Evolutionary conservation across 2,888 invertebrate genomes (phyloP), one percentile per base, ranked within the genome.

Genomic region (Agrenia bidenticulata): DNA sequence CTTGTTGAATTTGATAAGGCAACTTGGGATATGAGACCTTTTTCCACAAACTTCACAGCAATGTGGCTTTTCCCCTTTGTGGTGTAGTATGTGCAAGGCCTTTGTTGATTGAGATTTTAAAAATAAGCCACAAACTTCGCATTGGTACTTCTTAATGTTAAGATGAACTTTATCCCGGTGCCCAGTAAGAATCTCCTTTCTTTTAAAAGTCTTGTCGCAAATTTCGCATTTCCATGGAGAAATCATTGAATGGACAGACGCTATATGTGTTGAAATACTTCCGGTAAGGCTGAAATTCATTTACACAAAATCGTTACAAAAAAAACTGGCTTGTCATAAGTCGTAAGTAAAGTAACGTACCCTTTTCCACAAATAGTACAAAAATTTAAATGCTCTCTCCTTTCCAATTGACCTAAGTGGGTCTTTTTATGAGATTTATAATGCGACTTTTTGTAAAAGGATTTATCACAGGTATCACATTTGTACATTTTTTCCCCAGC

Each of bases 201-300:
- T 51, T 42, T 70, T 69, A 24, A 67, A 73, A 1, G 15, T 23
- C 26, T 69, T 69, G 15, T 49, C 37, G 23, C 73, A 73, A 39
- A 66, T 50, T 37, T 73, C 66, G 59, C 73, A 73, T n/a, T 64
- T 66, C 63, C 64, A 69, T 9, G 66, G 63, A 17, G n/a, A n/a
- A n/a, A n/a, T n/a, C n/a, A n/a, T n/a, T n/a, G 63, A 66, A 59
- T 70, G 69, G 4, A 70, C 66, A 5, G 64, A 39, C 1, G 61
- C 41, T 51, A 67, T 65, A 21, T 73, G 73, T 2, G 62, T 42
- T 0, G 55, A 39, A 37, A 73, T 49, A 49, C 64, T 67, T n/a
- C 57, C 51, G 1, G 27, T 58, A 32, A 68, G 41, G n/a, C 67
- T 63, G 39, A n/a, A 32, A 24, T 19, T 15, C n/a, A n/a, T n/a